Evolutionary conservation across 2,797 vertebrate species (phyloP), one percentile per base, ranked within the genome.

Genomic region (Notamacropus eugenii): DNA sequence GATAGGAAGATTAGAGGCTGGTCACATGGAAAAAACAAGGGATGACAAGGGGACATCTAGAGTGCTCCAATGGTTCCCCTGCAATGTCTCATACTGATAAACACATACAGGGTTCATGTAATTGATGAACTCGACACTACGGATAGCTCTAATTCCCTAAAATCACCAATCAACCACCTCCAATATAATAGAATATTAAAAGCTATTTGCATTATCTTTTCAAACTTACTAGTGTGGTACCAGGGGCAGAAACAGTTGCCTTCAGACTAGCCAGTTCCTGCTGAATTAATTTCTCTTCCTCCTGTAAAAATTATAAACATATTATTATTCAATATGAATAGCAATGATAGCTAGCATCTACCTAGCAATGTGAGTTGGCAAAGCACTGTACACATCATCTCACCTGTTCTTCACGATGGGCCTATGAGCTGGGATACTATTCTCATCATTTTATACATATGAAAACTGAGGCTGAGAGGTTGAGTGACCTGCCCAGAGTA

Each of bases 261-360:
- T 99, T 99, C 97, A 99, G 98, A 62, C 98, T 99, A 93, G 93
- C 97, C 74, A 99, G 97, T 9, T 99, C 99, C 97, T 99, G 99
- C 54, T 99, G 99, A 96, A 99, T 99, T 95, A 99, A 98, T 94
- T 99, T 99, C 97, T 99, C 99, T 98, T 99, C 99, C 92, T 99
- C 99, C 99, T 99, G 95, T 97, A 98, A 94, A 94, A 90, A 97
- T 62, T 11, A 40, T 40, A 74, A 96, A 14, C 40, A 46, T 40
- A 74, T 67, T 16, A 67, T 11, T 27, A 82, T 46, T 46, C 46
- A 82, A 46, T 46, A 46, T 46, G 24, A 82, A 46, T 82, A 82
- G 46, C 19, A 74, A 74, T 74, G 19, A n/a, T 24, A 82, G 19
- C 19, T 82, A 46, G 22, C 19, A 46, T 82, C 46, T 82, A 46